phyloP scores from a whole-genome alignment of 1,140 invertebrate species.

The Amphibalanus amphitrite region DNA sequence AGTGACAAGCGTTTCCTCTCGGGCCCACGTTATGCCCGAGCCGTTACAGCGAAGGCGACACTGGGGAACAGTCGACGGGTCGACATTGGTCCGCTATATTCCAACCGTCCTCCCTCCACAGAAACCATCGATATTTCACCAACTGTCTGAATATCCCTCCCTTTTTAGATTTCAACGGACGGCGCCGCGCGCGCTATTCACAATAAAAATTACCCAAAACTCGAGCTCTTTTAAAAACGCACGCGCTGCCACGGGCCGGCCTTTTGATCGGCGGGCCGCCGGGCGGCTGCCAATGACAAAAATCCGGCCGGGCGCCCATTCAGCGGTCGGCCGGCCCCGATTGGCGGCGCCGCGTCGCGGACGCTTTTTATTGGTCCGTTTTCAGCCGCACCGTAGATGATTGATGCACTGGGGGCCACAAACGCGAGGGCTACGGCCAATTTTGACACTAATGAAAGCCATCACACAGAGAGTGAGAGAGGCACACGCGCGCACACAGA shows the following conservation, averaged over 20 bases:
- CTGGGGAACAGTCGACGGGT: too few species aligned
- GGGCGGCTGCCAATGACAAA: background rate
- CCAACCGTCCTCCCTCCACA: too few species aligned
- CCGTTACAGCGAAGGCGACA: too few species aligned
- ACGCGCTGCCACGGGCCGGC: background rate
- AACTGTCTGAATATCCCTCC: background rate
- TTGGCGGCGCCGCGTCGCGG: background rate
- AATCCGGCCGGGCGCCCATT: background rate
- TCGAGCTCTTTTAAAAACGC: conserved; percentile 1
- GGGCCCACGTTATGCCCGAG: too few species aligned
- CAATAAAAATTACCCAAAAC: conserved; percentile 2
- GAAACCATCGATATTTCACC: background rate
- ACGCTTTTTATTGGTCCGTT: background rate
- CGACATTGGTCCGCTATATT: too few species aligned
- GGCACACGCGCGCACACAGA: too few species aligned
- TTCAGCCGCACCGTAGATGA: background rate
- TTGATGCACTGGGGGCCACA: background rate
- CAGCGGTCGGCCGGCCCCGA: background rate
- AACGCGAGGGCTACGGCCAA: background rate
- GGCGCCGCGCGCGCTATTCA: background rate
- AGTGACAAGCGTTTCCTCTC: too few species aligned
- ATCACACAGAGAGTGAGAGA: background rate
- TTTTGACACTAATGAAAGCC: background rate
- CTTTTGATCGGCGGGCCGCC: background rate
- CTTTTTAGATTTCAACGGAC: background rate